Percentiles rank a stretch among this genome's conserved stretches.
Evolutionary conservation across 1,140 invertebrate genomes (phyloP).

Genomic region (Macrobrachium nipponense): DNA sequence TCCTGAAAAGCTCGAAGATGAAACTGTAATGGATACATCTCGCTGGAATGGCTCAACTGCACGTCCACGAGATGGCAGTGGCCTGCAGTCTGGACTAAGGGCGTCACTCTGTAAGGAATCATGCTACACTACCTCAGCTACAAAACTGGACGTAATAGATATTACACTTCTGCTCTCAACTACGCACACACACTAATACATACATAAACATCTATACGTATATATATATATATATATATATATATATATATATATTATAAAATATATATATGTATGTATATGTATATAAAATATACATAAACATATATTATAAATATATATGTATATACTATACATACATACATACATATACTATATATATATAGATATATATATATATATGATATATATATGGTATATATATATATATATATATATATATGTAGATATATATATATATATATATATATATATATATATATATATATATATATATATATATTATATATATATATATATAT

Average conservation of each 20-base stretch:
- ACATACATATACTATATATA: background rate
- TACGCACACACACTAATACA: background rate
- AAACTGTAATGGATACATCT: background rate
- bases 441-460: too few species aligned
- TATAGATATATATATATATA: conserved; percentile 1
- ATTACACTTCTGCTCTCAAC: background rate
- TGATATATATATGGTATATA: conserved; percentile 10
- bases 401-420: conserved; percentile 10
- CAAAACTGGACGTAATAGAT: too few species aligned
- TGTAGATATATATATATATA: background rate
- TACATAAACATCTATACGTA: background rate
- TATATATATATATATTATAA: too few species aligned
- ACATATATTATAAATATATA: too few species aligned
- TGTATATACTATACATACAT: background rate
- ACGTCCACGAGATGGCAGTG: conserved; percentile 3
- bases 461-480: background rate
- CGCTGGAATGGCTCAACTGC: conserved; percentile 30
- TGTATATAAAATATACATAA: too few species aligned
- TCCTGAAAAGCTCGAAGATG: background rate
- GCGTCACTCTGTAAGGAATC: conserved; percentile 42
- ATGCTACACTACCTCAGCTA: conserved; percentile 33
- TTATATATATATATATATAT: conserved; percentile 7
- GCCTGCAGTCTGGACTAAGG: conserved; percentile 39
- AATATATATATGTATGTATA: too few species aligned
- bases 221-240: too few species aligned